Conservation (phyloP, 2,113 vertebrate genomes). For the Chloebia gouldiae region DNA sequence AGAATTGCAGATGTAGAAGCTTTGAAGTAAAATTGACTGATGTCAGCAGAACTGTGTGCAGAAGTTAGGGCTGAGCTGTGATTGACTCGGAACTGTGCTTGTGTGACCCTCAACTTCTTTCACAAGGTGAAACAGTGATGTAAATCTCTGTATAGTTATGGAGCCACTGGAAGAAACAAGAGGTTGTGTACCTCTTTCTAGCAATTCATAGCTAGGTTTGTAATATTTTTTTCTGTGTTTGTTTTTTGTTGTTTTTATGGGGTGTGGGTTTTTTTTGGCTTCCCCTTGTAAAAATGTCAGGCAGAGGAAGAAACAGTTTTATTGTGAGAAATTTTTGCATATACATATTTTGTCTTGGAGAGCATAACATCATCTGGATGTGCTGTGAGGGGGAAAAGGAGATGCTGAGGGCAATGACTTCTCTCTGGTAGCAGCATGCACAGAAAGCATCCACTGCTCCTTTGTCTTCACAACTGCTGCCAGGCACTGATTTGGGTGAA, state of each 20-base stretch:
- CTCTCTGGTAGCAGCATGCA: not conserved
- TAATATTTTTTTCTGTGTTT: not conserved
- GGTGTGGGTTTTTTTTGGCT: not conserved
- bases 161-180: not conserved
- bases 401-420: not conserved
- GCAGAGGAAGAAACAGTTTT: not conserved
- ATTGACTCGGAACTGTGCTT: not conserved
- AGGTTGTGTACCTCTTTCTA: not conserved
- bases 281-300: not conserved
- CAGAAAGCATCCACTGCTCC: not conserved
- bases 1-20: not conserved
- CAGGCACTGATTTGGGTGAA: not conserved
- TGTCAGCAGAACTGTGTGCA: not conserved
- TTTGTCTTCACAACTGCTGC: not conserved
- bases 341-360: not conserved
- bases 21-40: not conserved
- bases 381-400: not conserved
- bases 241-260: not conserved
- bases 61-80: not conserved
- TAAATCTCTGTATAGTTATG: not conserved
- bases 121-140: not conserved
- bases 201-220: not conserved
- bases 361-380: not conserved
- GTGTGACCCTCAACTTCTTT: not conserved
- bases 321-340: not conserved